A percentile compares a stretch with the other conserved stretches of the same genome.
Conservation (phyloP, 2,113 vertebrate species). For the Odobenus rosmarus region DNA sequence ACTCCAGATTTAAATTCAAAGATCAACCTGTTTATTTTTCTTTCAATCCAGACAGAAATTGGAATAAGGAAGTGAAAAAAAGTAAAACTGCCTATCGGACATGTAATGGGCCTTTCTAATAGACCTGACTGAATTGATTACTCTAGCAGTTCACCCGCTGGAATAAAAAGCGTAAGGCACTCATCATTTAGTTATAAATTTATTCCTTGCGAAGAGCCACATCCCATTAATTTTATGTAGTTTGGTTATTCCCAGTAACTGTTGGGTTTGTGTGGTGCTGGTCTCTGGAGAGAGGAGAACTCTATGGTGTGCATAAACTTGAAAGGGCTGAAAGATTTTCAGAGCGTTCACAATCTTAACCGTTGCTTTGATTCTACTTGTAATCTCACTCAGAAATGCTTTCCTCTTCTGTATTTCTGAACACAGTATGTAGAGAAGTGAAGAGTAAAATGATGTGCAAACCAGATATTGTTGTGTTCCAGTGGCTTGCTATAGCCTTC, state of each 20-base stretch:
- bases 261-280: neutral
- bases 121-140: constrained; percentile 45
- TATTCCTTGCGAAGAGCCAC: constrained; percentile 63
- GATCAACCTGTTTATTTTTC: neutral
- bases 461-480: neutral
- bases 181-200: constrained; percentile 54
- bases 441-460: neutral
- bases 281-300: constrained; percentile 43
- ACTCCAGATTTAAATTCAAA: constrained; percentile 40
- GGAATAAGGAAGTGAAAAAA: neutral
- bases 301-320: neutral
- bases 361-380: neutral
- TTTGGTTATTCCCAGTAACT: constrained; percentile 56
- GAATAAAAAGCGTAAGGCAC: neutral
- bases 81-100: neutral
- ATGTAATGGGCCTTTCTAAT: neutral
- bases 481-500: neutral
- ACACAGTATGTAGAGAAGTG: neutral
- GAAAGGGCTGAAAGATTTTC: neutral
- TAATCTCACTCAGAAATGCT: neutral
- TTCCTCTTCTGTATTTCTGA: neutral
- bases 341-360: neutral
- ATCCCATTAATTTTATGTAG: constrained; percentile 65
- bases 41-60: neutral
- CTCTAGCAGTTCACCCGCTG: neutral